A percentile compares a stretch with the other conserved stretches of the same genome.
Evolutionary conservation across 2,113 vertebrate genomes (phyloP).

Genomic region (Eurystomus gularis): DNA sequence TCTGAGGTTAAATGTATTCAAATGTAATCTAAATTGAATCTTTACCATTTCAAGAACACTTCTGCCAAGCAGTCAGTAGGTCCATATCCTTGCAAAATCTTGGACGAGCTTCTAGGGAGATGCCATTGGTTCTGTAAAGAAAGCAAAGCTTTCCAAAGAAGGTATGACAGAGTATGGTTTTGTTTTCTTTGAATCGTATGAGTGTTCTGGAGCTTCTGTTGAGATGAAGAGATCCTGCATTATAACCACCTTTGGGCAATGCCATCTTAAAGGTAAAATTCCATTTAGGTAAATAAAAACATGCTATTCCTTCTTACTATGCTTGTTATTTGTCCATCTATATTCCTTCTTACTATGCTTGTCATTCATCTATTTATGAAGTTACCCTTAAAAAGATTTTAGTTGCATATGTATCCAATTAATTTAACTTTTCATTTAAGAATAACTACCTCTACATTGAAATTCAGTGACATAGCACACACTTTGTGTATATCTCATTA

Average conservation of each 20-base stretch:
- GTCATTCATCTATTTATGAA: neutral
- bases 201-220: neutral
- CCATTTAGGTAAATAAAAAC: neutral
- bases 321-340: too few species aligned
- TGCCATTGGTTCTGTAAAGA: neutral
- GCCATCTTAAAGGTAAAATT: neutral
- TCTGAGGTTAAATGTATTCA: neutral
- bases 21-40: neutral
- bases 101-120: neutral
- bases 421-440: neutral
- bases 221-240: neutral
- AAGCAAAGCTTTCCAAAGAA: neutral
- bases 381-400: neutral
- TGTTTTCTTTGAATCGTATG: too few species aligned
- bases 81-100: neutral
- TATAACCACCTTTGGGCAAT: neutral
- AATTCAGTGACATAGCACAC: neutral
- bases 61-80: neutral
- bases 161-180: neutral
- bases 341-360: too few species aligned
- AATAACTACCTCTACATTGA: neutral
- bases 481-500: neutral
- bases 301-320: neutral
- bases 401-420: neutral
- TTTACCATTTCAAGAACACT: neutral